A percentile compares a stretch with the other conserved stretches of the same genome.
Evolutionary conservation across 2,888 invertebrate genomes (phyloP).

Genomic region (Pristionchus exspectatus): DNA sequence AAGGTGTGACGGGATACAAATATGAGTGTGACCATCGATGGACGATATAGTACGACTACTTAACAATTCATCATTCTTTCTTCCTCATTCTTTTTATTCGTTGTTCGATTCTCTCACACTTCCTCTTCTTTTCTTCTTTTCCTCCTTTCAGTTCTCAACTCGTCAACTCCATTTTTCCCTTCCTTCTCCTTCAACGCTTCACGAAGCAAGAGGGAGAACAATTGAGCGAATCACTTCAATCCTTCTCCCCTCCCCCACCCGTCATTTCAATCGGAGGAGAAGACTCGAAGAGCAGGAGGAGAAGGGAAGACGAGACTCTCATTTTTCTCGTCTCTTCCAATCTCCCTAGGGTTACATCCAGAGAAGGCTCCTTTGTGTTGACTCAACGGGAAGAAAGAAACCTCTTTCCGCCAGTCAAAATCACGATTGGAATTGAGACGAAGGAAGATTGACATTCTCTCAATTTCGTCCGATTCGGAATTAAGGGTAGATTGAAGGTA

Average conservation of each 20-base stretch:
- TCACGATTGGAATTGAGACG: slow-evolving; percentile 17
- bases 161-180: slow-evolving; percentile 34
- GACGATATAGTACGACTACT: neutral
- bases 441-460: neutral
- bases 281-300: slow-evolving; percentile 7
- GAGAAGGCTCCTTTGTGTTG: neutral
- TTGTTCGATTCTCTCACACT: slow-evolving; percentile 42
- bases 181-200: neutral
- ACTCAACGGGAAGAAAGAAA: slow-evolving; percentile 24
- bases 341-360: slow-evolving; percentile 46
- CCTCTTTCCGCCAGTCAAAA: slow-evolving; percentile 16
- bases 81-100: slow-evolving; percentile 10
- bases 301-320: slow-evolving; percentile 21
- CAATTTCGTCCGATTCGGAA: neutral
- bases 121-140: slow-evolving; percentile 23
- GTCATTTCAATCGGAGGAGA: slow-evolving; percentile 44
- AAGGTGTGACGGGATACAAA: neutral
- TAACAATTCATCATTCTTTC: neutral
- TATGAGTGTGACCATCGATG: neutral
- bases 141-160: slow-evolving; percentile 16
- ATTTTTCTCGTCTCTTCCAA: slow-evolving; percentile 47
- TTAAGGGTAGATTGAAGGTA: neutral
- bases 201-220: slow-evolving; percentile 39
- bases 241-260: neutral
- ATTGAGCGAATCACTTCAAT: slow-evolving; percentile 43